Conservation (phyloP, 2,797 vertebrate species). For the Gymnodraco acuticeps region DNA sequence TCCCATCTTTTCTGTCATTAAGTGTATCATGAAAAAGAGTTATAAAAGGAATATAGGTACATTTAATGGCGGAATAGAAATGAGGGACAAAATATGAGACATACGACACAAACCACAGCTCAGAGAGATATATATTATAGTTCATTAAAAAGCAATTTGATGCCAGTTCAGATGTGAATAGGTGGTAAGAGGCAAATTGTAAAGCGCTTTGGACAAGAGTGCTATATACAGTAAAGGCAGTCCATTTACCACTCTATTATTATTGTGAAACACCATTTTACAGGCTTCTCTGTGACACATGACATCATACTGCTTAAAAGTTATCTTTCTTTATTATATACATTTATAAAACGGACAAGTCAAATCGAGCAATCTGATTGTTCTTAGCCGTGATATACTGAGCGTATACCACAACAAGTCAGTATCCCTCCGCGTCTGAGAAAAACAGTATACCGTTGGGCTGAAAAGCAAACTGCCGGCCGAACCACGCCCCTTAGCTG, state of each 20-base stretch:
- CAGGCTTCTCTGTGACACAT: neutral
- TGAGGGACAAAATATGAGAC: neutral
- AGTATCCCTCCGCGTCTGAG: no score
- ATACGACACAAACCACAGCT: neutral
- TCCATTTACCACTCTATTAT: conserved; percentile 8
- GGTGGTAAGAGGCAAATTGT: neutral
- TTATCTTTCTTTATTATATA: no score
- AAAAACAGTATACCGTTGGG: no score
- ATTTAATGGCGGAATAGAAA: neutral
- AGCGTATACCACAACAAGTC: no score
- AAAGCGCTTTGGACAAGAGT: conserved; percentile 9
- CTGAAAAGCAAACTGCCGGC: no score
- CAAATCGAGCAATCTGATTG: no score
- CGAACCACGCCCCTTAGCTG: no score
- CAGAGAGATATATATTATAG: neutral
- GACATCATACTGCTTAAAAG: neutral
- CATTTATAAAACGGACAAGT: no score
- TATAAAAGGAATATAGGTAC: neutral
- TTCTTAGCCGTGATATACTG: no score
- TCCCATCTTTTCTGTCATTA: neutral
- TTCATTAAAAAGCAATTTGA: neutral
- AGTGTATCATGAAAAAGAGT: neutral
- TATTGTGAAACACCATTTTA: conserved; percentile 6
- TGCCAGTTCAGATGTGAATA: conserved; percentile 3
- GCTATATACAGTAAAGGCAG: neutral